Base-by-base conservation (phyloP, 2,113 vertebrate genomes). In the Hirundichthys speculiger region DNA sequence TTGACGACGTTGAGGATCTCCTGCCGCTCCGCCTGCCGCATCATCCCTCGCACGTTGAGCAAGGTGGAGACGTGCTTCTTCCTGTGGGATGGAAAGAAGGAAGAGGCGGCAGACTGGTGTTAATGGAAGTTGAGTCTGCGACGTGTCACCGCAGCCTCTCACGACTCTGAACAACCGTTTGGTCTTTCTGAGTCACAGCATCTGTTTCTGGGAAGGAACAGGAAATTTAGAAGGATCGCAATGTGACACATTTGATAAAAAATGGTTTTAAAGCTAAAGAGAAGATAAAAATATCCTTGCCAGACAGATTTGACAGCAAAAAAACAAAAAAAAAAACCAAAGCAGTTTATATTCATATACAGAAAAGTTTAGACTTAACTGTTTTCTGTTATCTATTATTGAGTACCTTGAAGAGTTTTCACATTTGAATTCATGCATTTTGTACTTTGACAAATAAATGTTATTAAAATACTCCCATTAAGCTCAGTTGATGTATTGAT, bases 1-100 rank as follows among this genome's bases (percentile, higher is more conserved):
- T 90, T 90, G 49, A 96, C 86, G 1, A 95, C 89, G 0, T 92
- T 95, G 77, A 98, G 87, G 79, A 98, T 95, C 92, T 93, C 94
- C 20, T 95, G 95, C 0, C 95, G 93, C 19, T 91, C 88, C 0
- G 88, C 79, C 5, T 91, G 87, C 22, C 88, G 90, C 75, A 90
- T 92, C 76, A 96, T 91, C 9, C 96, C 96, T 0, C 95, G 90
- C 6, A 96, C 69, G 6, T 96, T 95, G 30, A 97, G 84, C 49
- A 98, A 83, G 19, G 94, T 93, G 0, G 94, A 93, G 69, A 96
- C 90, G 0, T 98, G 96, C 75, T 93, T 92, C 73, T 91, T 91
- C 88, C 96, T 98, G 87, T 1, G 6, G 71, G 13, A 39, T 69
- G 79, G 54, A 64, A 73, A 30, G 20, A 64, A 77, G 75, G 82